Evolutionary conservation across 2,888 invertebrate genomes (phyloP), one percentile per base, ranked within the genome.

Genomic region (Ophion slaviceki): DNA sequence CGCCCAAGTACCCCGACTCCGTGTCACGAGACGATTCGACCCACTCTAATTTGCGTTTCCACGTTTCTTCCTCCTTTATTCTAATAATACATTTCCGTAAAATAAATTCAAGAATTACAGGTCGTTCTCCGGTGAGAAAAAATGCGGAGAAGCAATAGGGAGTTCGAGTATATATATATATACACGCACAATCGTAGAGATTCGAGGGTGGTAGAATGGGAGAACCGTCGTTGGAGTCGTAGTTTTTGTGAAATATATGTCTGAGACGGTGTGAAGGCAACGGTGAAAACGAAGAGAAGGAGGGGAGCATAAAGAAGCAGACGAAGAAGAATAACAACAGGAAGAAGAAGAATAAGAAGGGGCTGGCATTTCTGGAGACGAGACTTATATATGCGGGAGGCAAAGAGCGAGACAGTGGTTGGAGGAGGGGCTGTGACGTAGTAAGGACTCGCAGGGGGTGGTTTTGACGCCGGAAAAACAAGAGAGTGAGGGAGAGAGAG

Each of bases 31-130:
- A 67, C 67, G 64, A 66, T 84, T 80, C 77, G 84, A 80, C 84
- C 62, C 32, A 45, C 77, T 81, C 81, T 78, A 78, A 85, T 85
- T 85, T 78, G 81, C 81, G 81, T 77, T 72, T 67, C 67, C 17
- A 72, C 61, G 47, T 75, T 85, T 81, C 47, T 78, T 75, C 53
- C 68, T 66, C 53, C 70, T 64, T 70, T 74, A 70, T 85, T 75
- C 78, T 70, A 81, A 79, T 85, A 79, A 72, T 78, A 70, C 76
- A 78, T 82, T 81, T 67, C 85, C 74, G 74, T 66, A 70, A 75
- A 81, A 78, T 82, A 81, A 85, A 85, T 85, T 74, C 70, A 62
- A 64, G 81, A 85, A 81, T 85, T 78, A 81, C 78, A 78, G 78
- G 74, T 81, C 85, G 70, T 81, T 80, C 28, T 24, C 61, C 40